Conservation (phyloP, 2,113 vertebrate species). For the Marmota flaviventris region DNA sequence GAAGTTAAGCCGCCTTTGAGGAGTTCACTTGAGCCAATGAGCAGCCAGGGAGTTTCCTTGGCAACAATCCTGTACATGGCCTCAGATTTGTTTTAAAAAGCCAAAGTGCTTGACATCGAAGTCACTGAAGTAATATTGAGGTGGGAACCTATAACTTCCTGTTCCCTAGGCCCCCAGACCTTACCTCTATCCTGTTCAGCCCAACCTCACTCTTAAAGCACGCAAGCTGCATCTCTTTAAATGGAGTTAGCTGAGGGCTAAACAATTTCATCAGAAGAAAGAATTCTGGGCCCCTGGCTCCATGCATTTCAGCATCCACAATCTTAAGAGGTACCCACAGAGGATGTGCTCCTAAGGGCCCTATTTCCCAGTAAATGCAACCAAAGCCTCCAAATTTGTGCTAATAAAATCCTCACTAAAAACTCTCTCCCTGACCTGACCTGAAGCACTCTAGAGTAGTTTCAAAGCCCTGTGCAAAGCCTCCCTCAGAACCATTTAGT, state of each 20-base stretch:
- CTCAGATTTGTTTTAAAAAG: neutral
- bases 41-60: neutral
- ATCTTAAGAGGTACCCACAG: neutral
- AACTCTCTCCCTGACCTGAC: constrained; percentile 52
- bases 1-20: neutral
- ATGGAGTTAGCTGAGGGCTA: no score
- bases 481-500: constrained; percentile 54
- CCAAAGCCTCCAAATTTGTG: constrained; percentile 26
- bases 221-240: neutral
- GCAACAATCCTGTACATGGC: neutral
- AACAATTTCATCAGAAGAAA: neutral
- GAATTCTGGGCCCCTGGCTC: neutral
- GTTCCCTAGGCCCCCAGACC: neutral
- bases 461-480: constrained; percentile 64
- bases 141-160: neutral
- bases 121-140: neutral
- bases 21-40: neutral
- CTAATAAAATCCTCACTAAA: constrained; percentile 63
- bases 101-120: neutral
- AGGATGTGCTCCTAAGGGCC: neutral
- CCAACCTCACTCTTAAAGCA: neutral
- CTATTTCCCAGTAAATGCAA: neutral
- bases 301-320: neutral
- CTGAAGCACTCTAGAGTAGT: neutral
- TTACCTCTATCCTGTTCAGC: neutral